Evolutionary conservation across 2,113 vertebrate species (phyloP).

Genomic region (Loxodonta africana): DNA sequence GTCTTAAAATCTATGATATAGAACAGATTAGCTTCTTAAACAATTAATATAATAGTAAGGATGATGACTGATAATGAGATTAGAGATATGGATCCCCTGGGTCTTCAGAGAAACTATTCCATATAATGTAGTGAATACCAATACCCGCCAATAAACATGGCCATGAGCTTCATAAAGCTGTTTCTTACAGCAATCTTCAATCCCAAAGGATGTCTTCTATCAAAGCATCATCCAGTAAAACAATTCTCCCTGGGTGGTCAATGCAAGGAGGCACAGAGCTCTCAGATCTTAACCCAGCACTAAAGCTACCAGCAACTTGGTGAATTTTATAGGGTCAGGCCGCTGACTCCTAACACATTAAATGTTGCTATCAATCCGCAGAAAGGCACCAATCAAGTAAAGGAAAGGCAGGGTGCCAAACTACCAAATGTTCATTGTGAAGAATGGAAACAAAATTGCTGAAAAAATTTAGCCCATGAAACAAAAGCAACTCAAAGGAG

Average conservation of each 20-base stretch:
- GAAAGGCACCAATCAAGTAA: neutral
- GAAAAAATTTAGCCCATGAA: neutral
- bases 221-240: slow-evolving; percentile 23
- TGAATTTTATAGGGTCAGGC: neutral
- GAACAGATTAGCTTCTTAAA: slow-evolving; percentile 14
- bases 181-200: neutral
- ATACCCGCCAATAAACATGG: neutral
- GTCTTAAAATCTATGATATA: neutral
- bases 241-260: neutral
- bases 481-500: slow-evolving; percentile 25
- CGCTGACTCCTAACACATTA: neutral
- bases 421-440: neutral
- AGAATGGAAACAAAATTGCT: neutral
- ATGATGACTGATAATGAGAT: slow-evolving; percentile 4
- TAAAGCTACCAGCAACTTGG: neutral
- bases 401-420: neutral
- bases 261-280: neutral
- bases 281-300: slow-evolving; percentile 14
- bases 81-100: neutral
- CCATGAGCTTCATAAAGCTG: neutral
- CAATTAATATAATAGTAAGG: neutral
- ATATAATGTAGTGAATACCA: neutral
- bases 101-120: slow-evolving; percentile 25
- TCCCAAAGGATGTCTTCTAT: neutral
- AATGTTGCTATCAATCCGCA: neutral